A percentile compares a stretch with the other conserved stretches of the same genome.
Evolutionary conservation across 2,888 invertebrate genomes (phyloP).

Genomic region (Lottia gigantea): DNA sequence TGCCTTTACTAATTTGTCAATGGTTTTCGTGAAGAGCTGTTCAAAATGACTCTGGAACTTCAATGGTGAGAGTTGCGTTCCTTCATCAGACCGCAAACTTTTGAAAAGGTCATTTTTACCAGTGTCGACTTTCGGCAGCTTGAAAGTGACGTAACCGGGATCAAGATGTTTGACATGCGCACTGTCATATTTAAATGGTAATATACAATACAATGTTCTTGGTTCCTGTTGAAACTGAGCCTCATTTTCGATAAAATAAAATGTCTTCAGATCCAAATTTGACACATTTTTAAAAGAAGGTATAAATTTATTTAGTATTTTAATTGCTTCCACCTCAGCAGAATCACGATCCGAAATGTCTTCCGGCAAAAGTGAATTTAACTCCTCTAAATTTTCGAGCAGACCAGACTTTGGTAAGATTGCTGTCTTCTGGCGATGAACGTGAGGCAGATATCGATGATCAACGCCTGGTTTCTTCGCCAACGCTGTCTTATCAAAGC

Average conservation of each 20-base stretch:
- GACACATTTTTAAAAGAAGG: neutral
- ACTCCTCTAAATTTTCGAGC: slow-evolving; percentile 19
- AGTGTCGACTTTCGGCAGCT: slow-evolving; percentile 17
- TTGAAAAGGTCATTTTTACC: neutral
- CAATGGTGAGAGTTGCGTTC: slow-evolving; percentile 45
- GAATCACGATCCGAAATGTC: slow-evolving; percentile 15
- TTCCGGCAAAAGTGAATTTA: slow-evolving; percentile 11
- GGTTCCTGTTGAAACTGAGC: slow-evolving; percentile 2
- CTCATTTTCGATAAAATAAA: neutral
- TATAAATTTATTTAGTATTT: slow-evolving; percentile 15
- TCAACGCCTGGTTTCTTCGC: neutral
- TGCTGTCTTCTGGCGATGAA: slow-evolving; percentile 29
- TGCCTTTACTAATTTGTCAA: slow-evolving; percentile 27
- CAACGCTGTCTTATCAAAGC: neutral
- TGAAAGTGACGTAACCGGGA: slow-evolving; percentile 17
- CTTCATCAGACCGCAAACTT: slow-evolving; percentile 45
- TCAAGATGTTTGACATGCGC: neutral
- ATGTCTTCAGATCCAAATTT: slow-evolving; percentile 1
- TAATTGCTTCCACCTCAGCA: slow-evolving; percentile 17
- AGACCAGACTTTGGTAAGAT: slow-evolving; percentile 14
- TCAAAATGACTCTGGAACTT: slow-evolving; percentile 43
- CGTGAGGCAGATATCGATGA: slow-evolving; percentile 26
- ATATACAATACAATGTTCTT: slow-evolving; percentile 11
- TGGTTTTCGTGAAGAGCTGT: slow-evolving; percentile 40
- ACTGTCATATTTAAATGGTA: slow-evolving; percentile 7